A percentile compares a stretch with the other conserved stretches of the same genome.
phyloP scores from a whole-genome alignment of 30 jellyfish, hydroid and myxozoan species.

The Nemopilema nomurai region DNA sequence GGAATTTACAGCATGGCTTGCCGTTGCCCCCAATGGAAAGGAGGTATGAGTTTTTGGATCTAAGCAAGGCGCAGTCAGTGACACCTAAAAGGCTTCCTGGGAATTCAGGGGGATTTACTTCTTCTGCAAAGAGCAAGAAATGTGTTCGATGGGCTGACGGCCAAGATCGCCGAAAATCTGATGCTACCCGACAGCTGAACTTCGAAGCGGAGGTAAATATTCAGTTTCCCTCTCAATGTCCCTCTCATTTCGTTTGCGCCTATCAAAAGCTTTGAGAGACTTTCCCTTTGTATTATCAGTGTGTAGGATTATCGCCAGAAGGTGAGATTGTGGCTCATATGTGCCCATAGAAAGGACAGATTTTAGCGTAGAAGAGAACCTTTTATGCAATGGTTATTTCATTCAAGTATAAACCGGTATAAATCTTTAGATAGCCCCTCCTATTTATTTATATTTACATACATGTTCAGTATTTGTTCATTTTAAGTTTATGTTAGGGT shows the following conservation, averaged over 20 bases:
- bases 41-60: constrained; percentile 14
- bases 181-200: constrained; percentile 20
- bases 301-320: no score
- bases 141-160: constrained; percentile 69
- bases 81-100: not conserved
- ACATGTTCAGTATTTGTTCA: no score
- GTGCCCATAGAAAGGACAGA: no score
- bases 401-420: no score
- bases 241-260: not conserved
- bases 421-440: no score
- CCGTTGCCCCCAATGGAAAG: constrained; percentile 51
- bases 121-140: constrained; percentile 31
- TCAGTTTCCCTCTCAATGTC: not conserved
- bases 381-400: no score
- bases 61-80: not conserved
- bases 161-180: constrained; percentile 13
- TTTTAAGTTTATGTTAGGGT: no score
- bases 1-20: constrained; percentile 27
- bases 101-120: not conserved
- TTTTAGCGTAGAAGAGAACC: no score
- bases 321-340: no score
- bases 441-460: no score
- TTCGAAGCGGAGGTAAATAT: constrained; percentile 43
- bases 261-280: no score
- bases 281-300: no score